Conservation (phyloP, 2,113 vertebrate genomes). For the Nestor notabilis region DNA sequence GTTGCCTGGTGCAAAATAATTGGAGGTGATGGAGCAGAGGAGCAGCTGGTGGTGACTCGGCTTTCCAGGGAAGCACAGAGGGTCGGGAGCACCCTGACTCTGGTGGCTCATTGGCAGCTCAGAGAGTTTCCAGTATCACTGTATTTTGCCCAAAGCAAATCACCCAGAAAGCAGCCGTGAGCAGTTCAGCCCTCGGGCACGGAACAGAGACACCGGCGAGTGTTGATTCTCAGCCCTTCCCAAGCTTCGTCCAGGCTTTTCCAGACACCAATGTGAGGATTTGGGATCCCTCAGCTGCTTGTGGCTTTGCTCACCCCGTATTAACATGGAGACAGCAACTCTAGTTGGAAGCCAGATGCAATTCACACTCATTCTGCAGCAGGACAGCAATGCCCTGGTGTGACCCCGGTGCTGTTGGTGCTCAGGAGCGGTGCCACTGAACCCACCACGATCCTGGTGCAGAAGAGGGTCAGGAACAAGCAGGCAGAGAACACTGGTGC, state of each 20-base stretch:
- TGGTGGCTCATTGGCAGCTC: fast-evolving
- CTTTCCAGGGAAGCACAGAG: background rate
- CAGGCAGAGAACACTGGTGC: fast-evolving
- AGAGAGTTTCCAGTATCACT: fast-evolving
- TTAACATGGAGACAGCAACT: fast-evolving
- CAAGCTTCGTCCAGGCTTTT: background rate
- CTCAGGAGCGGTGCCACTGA: fast-evolving
- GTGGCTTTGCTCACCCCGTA: background rate
- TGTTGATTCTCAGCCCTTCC: background rate
- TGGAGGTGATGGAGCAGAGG: slow-evolving; percentile 20
- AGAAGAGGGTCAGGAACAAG: background rate
- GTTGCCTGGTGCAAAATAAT: background rate
- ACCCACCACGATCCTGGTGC: fast-evolving
- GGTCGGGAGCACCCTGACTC: background rate
- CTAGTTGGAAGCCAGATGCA: fast-evolving
- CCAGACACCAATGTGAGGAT: background rate
- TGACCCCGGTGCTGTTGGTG: fast-evolving
- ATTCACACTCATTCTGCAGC: fast-evolving
- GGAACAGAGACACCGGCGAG: fast-evolving
- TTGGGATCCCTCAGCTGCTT: fast-evolving
- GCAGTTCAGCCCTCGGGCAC: background rate
- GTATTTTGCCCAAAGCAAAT: background rate
- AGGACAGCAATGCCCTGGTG: fast-evolving
- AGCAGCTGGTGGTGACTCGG: background rate
- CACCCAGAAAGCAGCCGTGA: background rate